A percentile compares a stretch with the other conserved stretches of the same genome.
These are phyloP conservation scores for Drosophila testacea DNA, from an alignment of 2,888 invertebrate genomes.

Conservation along the genomic window DNA sequence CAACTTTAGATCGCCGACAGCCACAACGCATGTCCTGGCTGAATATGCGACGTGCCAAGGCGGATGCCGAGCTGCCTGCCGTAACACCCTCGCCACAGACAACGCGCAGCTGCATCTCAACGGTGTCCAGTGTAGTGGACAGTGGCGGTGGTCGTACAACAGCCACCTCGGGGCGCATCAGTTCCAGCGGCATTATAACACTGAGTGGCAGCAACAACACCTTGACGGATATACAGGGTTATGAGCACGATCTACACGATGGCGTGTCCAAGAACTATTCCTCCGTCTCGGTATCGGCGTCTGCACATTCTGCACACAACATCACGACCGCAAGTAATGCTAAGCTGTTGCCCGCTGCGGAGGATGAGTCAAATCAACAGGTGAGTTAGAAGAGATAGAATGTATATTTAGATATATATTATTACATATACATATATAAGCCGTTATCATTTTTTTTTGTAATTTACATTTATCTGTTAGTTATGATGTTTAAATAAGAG, in stretches of 20 bases:
- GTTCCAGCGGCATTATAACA: conserved; percentile 81
- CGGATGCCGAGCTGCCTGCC: conserved; percentile 60
- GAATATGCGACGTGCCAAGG: conserved; percentile 79
- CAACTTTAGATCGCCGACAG: conserved; percentile 81
- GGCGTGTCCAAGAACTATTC: conserved; percentile 79
- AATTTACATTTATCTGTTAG: conserved; percentile 11
- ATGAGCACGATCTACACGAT: conserved; percentile 70
- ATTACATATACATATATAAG: background rate
- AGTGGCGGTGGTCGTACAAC: conserved; percentile 80
- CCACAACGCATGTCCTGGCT: conserved; percentile 81
- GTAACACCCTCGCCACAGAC: conserved; percentile 83
- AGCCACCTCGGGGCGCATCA: conserved; percentile 82
- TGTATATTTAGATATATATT: conserved; percentile 1
- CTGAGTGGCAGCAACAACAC: conserved; percentile 84
- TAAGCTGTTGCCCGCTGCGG: conserved; percentile 80
- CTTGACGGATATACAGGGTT: conserved; percentile 83
- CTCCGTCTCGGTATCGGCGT: conserved; percentile 62
- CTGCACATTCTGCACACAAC: conserved; percentile 74
- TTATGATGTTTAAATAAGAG: conserved; percentile 3
- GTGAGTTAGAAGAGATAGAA: conserved; percentile 65
- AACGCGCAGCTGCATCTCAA: conserved; percentile 81
- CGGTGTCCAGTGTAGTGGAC: conserved; percentile 78
- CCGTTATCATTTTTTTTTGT: background rate
- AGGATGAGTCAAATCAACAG: conserved; percentile 84
- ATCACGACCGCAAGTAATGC: conserved; percentile 84